These are phyloP conservation scores for Mythimna ferrago DNA, from an alignment of 2,888 invertebrate species.

Conservation along the genomic window DNA sequence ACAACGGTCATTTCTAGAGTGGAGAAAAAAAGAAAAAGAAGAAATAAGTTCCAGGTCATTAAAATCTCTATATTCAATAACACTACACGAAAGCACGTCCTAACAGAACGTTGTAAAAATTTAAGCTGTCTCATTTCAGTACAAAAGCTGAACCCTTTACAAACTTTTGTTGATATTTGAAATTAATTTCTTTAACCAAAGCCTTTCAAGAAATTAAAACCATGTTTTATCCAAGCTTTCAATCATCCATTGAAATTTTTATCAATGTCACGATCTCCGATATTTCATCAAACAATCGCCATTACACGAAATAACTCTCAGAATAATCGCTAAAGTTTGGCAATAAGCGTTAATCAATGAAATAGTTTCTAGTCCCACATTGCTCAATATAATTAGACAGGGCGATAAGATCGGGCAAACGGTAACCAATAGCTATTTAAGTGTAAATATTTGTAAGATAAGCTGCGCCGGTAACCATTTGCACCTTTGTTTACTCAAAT, in stretches of 20 bases:
- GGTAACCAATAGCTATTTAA: slow-evolving; percentile 64
- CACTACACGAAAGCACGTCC: no score
- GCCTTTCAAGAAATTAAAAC: slow-evolving; percentile 30
- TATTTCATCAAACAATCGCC: slow-evolving; percentile 58
- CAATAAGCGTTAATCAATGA: slow-evolving; percentile 61
- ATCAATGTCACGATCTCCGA: slow-evolving; percentile 47
- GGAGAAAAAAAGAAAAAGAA: no score
- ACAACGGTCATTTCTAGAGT: no score
- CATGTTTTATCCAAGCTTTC: slow-evolving; percentile 28
- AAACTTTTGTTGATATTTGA: slow-evolving; percentile 27
- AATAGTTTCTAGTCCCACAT: slow-evolving; percentile 64
- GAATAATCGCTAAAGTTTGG: slow-evolving; percentile 53
- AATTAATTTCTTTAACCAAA: slow-evolving; percentile 29
- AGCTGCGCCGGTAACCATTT: slow-evolving; percentile 57
- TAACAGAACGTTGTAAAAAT: slow-evolving; percentile 20
- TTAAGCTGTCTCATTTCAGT: slow-evolving; percentile 14
- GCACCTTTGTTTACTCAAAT: slow-evolving; percentile 68
- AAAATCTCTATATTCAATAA: no score
- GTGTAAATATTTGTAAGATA: slow-evolving; percentile 68
- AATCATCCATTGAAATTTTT: slow-evolving; percentile 43
- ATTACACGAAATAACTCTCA: slow-evolving; percentile 57
- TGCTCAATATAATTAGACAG: slow-evolving; percentile 66
- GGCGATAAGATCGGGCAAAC: slow-evolving; percentile 63
- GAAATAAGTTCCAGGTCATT: no score
- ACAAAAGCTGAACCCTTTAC: slow-evolving; percentile 9